Evolutionary conservation across 2,888 invertebrate genomes (phyloP), one percentile per base, ranked within the genome.

Genomic region (Schizaphis graminum): DNA sequence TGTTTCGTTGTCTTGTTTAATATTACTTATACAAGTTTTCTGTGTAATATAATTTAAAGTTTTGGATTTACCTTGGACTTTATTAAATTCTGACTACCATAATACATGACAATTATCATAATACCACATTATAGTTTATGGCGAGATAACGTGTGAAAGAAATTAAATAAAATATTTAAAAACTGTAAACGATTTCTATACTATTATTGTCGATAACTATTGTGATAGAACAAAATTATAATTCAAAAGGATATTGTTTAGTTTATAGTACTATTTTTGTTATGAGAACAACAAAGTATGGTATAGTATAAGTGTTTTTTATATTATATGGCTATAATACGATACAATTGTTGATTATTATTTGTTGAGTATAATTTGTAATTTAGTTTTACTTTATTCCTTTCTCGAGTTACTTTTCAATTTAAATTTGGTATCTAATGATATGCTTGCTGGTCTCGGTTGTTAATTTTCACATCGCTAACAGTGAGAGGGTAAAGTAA

Each of bases 391-490:
- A 21, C 77, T 77, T 77, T 21, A 57, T 41, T 41, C 28, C 41
- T 44, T 28, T n/a, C 21, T 13, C 44, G 44, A 67, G 91, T 86
- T 86, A 86, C 35, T 86, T 91, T 86, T 87, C 87, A 87, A 92
- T 87, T 67, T 67, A 67, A 24, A 67, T 93, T 89, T 93, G n/a
- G 53, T 21, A 7, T 41, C 53, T 88, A 92, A 92, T 88, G 67
- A 88, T 67, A 87, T 47, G 49, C 35, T 49, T 57, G 26, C 24
- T 47, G n/a, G 85, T 21, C 47, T 47, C n/a, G 61, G 77, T 88
- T 53, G 67, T 53, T 92, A 92, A 88, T 92, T 88, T 92, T 88
- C 88, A 67, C 49, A 41, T 77, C 67, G 28, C 49, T 21, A 61
- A 26, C n/a, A 35, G 3, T 4, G 7, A n/a, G 35, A 53, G 53